Base-by-base conservation (phyloP, 2,113 vertebrate species). In the Ranitomeya imitator region DNA sequence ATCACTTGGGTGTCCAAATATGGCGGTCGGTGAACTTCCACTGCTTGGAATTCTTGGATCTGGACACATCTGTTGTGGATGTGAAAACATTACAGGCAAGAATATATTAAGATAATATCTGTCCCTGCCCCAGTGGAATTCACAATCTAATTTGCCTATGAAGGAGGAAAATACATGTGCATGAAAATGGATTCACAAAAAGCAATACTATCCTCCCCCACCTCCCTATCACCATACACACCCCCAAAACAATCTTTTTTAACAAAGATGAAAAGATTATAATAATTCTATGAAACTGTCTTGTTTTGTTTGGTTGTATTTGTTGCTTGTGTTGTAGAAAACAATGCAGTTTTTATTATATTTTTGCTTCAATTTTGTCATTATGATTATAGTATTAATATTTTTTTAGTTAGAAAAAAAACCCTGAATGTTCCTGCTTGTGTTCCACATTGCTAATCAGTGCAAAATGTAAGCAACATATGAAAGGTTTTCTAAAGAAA, bases 401-500 rank as follows among this genome's bases (percentile, higher is more conserved):
- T 21, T 79, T 79, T 55, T 54, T 3, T 11, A 54, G 7, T 73
- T 73, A 14, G 13, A 37, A 73, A 73, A 69, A 16, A 31, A 31
- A 31, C 26, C 12, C 13, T 31, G 4, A 51, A 76, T 51, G 21
- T 51, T 3, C 1, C 9, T 51, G 37, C 37, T 52, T 11, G 37
- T 51, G 73, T 76, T 76, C 37, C 73, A 76, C 37, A 51, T 76
- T 51, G 37, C 73, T 21, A 76, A 19, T 18, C 73, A 51, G 9
- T 76, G 51, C 9, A 76, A 76, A 81, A 81, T 81, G 26, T 61
- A 81, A 81, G 55, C 15, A 31, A 59, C 59, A 80, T 31, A 26
- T 52, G 14, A 31, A 37, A 21, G 73, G 31, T 81, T 81, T 81
- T 60, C 79, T 81, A 31, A 81, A 81, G 57, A 81, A 81, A 60